Evolutionary conservation across 2,113 vertebrate species (phyloP).

Genomic region (Ptychochromis oligacanthus): DNA sequence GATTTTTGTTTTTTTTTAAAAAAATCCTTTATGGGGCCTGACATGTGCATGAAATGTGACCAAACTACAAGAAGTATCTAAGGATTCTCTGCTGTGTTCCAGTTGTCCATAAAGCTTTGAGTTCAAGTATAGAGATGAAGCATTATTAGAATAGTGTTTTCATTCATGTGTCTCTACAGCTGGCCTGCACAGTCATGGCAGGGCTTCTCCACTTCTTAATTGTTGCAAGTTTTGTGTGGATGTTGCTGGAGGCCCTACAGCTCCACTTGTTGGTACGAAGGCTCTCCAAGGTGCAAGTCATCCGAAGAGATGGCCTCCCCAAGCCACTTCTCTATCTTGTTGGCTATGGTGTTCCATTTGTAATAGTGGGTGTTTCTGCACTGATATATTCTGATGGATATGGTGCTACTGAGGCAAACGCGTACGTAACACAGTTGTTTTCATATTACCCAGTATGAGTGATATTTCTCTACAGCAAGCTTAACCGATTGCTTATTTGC

Average conservation of each 20-base stretch:
- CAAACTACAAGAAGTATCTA: not conserved
- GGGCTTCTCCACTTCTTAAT: constrained; percentile 76
- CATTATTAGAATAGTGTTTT: not conserved
- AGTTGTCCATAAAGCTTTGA: not conserved
- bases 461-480: no score
- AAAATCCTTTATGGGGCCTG: no score
- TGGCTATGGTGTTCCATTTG: constrained; percentile 78
- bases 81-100: not conserved
- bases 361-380: constrained; percentile 65
- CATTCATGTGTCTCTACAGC: constrained; percentile 46
- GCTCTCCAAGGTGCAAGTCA: constrained; percentile 80
- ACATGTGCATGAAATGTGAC: no score
- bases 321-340: constrained; percentile 73
- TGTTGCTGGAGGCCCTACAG: constrained; percentile 83
- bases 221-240: constrained; percentile 84
- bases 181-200: constrained; percentile 65
- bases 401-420: constrained; percentile 56
- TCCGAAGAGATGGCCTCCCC: constrained; percentile 75
- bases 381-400: constrained; percentile 71
- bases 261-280: constrained; percentile 82
- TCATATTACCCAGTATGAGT: not conserved
- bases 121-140: not conserved
- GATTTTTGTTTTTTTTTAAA: no score
- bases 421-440: constrained; percentile 21
- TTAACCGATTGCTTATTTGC: not conserved